Base-by-base conservation (phyloP, 2,797 vertebrate species). In the Gila robusta region DNA sequence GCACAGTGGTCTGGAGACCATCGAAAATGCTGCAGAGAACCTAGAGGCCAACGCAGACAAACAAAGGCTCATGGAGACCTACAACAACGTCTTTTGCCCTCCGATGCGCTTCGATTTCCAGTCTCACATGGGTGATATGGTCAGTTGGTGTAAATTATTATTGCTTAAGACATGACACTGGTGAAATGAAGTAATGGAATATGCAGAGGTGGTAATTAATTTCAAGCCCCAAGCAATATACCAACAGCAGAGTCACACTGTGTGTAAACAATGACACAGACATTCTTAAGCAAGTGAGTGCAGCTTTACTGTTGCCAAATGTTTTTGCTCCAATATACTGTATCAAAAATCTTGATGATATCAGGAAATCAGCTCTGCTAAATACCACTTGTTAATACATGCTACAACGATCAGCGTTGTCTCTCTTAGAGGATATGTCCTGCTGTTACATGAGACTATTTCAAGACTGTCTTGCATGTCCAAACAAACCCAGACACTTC, bases 31-130 rank as follows among this genome's bases (percentile, higher is more conserved):
- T 0, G 94, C 98, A 0, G 98, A 99, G 93, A 98, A 97, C 92
- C 94, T 99, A 92, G 98, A 99, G 69, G 96, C 98, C 90, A 97
- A 96, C 84, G 96, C 96, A 3, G 98, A 99, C 93, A 99, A 99
- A 91, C 98, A 99, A 91, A 96, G 97, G 79, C 96, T 99, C 88
- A 99, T 99, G 98, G 98, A 99, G 95, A 97, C 98, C 93, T 98
- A 98, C 95, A 99, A 99, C 94, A 99, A 95, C 0, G 96, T 99
- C 91, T 99, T 99, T 96, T 99, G 98, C 39, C 98, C 97, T 0
- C 98, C 98, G 4, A 96, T 97, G 94, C 97, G 98, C 91, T 99
- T 99, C 19, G 98, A 99, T 90, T 99, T 99, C 93, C 98, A 99
- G 95, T 98, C 98, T 0, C 98, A 99, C 87, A 99, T 99, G 98